Evolutionary conservation across 2,888 invertebrate genomes (phyloP), one percentile per base, ranked within the genome.

Genomic region (Ryuthela nishihirai): DNA sequence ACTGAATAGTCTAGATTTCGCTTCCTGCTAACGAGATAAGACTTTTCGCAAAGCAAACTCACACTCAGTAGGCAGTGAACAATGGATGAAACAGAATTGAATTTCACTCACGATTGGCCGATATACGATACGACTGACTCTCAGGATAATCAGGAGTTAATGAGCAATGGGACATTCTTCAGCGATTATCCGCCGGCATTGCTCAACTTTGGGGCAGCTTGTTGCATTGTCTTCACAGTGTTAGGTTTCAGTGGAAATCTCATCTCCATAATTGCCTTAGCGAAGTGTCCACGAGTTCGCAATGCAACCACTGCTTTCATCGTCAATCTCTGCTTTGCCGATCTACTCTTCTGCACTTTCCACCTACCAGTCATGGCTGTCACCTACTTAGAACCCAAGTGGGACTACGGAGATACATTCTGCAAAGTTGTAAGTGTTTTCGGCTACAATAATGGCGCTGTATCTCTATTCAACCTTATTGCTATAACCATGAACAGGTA

Each of bases 301-400:
- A 88, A 90, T 74, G 89, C 89, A 46, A 91, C 90, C 2, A 89
- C 90, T 4, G 86, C 88, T 68, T 91, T 91, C 74, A 87, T 90
- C 32, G 80, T 90, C 63, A 89, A 88, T 12, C 80, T 90, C 41
- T 87, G 89, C 75, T 81, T 87, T 70, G 89, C 89, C 1, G 90
- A 91, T 74, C 79, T 90, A 49, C 80, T 90, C 58, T 90, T 90
- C 78, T 88, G 88, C 74, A 80, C 83, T 61, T 82, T 91, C 68
- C 89, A 88, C 76, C 78, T 91, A 70, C 90, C 90, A 1, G 77
- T 90, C 62, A 89, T 89, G 0, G 89, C 89, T 20, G 83, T 85
- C 69, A 65, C 72, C 48, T 91, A 85, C 77, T 84, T 88, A 70
- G 80, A 85, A 73, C 83, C 88, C 77, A 79, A 81, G 55, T 91